phyloP scores from a whole-genome alignment of 1,140 invertebrate genomes.

The Lepidurus packardi region DNA sequence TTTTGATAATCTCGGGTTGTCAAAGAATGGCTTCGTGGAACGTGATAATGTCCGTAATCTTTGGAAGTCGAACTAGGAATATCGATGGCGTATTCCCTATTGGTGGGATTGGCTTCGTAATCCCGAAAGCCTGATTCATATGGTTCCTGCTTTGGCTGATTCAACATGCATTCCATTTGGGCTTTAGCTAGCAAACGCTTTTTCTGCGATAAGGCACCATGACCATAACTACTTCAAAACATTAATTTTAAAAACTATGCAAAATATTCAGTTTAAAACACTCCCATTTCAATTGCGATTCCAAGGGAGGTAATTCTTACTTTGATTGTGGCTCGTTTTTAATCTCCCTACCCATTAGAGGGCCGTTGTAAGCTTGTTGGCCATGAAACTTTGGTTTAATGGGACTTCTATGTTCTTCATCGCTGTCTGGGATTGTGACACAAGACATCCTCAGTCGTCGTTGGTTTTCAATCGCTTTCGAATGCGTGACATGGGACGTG shows the following conservation, averaged over 20 bases:
- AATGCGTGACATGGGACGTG: neutral
- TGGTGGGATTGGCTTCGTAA: conserved; percentile 23
- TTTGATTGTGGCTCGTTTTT: conserved; percentile 45
- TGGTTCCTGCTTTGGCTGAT: conserved; percentile 40
- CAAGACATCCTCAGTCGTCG: conserved; percentile 55
- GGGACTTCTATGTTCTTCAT: conserved; percentile 62
- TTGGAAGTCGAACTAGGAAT: conserved; percentile 16
- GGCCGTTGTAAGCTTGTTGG: conserved; percentile 34
- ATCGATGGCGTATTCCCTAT: conserved; percentile 3
- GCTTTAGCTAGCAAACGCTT: conserved; percentile 79
- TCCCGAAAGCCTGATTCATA: conserved; percentile 22
- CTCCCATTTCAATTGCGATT: no score
- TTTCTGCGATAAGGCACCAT: conserved; percentile 60
- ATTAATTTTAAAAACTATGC: conserved; percentile 40
- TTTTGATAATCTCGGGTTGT: conserved; percentile 25
- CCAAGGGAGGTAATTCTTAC: conserved; percentile 29
- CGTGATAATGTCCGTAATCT: conserved; percentile 6
- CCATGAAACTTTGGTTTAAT: conserved; percentile 39
- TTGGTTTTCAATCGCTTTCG: conserved; percentile 2
- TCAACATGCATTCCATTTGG: conserved; percentile 70
- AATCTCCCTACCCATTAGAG: conserved; percentile 39
- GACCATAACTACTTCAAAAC: conserved; percentile 39
- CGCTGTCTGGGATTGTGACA: conserved; percentile 73
- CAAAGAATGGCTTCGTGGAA: conserved; percentile 24
- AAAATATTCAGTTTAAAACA: conserved; percentile 36